These are phyloP conservation scores for Pseudorasbora parva DNA, from an alignment of 2,113 vertebrate genomes.

Conservation along the genomic window DNA sequence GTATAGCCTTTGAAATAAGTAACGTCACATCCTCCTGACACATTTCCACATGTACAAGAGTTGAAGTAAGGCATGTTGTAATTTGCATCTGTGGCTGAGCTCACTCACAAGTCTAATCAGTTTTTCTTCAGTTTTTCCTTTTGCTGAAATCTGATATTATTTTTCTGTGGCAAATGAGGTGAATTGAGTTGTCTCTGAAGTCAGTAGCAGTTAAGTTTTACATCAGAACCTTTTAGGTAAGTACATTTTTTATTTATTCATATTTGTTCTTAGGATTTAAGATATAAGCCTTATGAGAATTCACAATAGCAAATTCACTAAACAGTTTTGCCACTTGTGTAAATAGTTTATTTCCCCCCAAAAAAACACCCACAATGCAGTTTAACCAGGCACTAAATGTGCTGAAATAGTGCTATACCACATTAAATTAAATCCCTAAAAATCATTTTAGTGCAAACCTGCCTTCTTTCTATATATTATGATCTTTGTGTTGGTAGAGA, in stretches of 20 bases:
- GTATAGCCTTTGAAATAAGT: neutral
- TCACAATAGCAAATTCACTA: neutral
- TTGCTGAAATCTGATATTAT: neutral
- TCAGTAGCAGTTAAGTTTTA: neutral
- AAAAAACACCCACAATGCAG: neutral
- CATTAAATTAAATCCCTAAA: neutral
- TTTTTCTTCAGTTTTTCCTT: neutral
- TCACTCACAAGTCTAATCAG: neutral
- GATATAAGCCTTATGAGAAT: neutral
- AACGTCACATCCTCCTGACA: neutral
- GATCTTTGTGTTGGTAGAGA: too few species aligned
- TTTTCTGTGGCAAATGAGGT: neutral
- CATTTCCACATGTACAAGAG: neutral
- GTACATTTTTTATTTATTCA: neutral
- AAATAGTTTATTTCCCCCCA: neutral
- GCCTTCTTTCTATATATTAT: too few species aligned
- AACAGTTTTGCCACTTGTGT: neutral
- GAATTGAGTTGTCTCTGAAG: neutral
- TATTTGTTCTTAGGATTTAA: neutral
- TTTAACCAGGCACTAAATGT: neutral
- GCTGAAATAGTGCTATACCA: neutral
- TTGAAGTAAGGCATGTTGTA: neutral
- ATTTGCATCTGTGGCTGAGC: neutral
- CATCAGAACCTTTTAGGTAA: neutral
- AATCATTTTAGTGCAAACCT: too few species aligned